Evolutionary conservation across 2,113 vertebrate species (phyloP).

Genomic region (Lepus timidus): DNA sequence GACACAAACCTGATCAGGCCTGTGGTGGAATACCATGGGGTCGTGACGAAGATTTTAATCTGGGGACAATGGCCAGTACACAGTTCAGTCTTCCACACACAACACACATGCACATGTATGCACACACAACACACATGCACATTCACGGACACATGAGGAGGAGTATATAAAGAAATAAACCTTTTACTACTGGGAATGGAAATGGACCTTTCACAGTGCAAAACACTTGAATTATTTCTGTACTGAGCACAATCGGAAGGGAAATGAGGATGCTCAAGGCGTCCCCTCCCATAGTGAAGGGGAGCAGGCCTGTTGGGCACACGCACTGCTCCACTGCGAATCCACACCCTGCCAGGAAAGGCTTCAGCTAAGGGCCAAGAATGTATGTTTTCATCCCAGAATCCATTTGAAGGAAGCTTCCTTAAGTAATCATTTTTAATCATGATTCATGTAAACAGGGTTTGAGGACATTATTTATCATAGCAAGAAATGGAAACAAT

Average conservation of each 20-base stretch:
- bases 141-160: background rate
- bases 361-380: background rate
- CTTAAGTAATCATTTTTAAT: background rate
- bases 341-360: background rate
- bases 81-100: background rate
- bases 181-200: background rate
- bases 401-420: background rate
- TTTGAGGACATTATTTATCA: background rate
- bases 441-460: background rate
- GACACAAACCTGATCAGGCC: background rate
- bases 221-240: background rate
- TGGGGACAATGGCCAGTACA: background rate
- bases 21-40: background rate
- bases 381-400: background rate
- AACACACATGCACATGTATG: accelerated
- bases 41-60: background rate
- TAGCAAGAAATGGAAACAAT: background rate
- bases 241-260: background rate
- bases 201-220: background rate
- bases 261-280: background rate
- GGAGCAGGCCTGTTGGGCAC: accelerated
- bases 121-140: accelerated
- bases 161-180: background rate
- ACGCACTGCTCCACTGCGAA: no score
- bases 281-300: background rate